Percentiles rank a stretch among this genome's conserved stretches.
phyloP scores from a whole-genome alignment of 2,113 vertebrate species.

The Epinephelus moara region DNA sequence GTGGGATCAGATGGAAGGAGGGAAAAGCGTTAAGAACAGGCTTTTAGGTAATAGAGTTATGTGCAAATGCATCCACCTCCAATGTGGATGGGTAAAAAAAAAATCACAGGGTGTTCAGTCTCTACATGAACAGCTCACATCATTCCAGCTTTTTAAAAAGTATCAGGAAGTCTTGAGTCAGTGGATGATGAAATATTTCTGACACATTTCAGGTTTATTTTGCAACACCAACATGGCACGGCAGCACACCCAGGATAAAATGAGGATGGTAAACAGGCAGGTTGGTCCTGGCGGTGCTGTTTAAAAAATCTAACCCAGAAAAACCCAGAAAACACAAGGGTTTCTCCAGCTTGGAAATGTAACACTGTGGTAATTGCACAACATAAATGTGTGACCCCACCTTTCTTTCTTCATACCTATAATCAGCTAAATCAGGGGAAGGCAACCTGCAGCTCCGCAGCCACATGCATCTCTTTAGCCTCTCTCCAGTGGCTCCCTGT shows the following conservation, averaged over 20 bases:
- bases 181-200: background rate
- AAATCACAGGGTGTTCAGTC: background rate
- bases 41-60: conserved; percentile 34
- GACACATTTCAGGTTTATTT: conserved; percentile 24
- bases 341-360: background rate
- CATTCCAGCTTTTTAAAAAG: conserved; percentile 7
- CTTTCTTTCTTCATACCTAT: background rate
- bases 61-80: conserved; percentile 33
- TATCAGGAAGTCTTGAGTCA: background rate
- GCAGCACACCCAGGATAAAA: background rate
- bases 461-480: too few species aligned
- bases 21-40: conserved; percentile 13
- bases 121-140: background rate
- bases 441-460: too few species aligned
- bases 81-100: background rate
- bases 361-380: background rate
- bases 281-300: background rate
- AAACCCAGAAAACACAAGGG: background rate
- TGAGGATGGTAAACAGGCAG: conserved; percentile 8
- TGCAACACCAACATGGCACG: background rate
- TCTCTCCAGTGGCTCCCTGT: too few species aligned
- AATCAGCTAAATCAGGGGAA: too few species aligned
- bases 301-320: background rate
- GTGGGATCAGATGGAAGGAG: conserved; percentile 30
- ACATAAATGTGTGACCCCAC: background rate